These are phyloP conservation scores for Cheumatopsyche charites DNA, from an alignment of 1,140 invertebrate species.

Conservation along the genomic window DNA sequence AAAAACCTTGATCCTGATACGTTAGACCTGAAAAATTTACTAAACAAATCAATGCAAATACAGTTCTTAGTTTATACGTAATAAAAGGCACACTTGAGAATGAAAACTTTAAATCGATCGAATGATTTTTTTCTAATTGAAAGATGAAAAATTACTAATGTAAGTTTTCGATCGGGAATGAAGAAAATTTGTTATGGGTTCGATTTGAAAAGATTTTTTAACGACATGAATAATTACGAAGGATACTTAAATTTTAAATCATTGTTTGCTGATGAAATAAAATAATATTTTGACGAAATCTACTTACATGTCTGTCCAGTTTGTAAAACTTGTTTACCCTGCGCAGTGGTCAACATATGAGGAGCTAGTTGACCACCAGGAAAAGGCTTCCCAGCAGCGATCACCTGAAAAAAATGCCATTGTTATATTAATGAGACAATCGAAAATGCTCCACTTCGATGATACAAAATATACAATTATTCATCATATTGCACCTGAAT, in stretches of 20 bases:
- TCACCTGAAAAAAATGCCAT: conserved; percentile 64
- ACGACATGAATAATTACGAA: background rate
- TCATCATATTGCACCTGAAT: conserved; percentile 66
- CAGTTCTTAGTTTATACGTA: conserved; percentile 50
- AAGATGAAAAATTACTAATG: too few relatives aligned
- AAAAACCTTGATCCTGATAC: conserved; percentile 62
- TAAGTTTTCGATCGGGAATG: too few relatives aligned
- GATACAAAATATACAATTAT: conserved; percentile 2
- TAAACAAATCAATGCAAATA: conserved; percentile 60
- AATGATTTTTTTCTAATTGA: too few relatives aligned
- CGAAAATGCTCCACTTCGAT: too few relatives aligned
- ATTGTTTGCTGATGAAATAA: background rate
- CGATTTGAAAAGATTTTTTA: too few relatives aligned
- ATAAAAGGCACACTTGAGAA: background rate
- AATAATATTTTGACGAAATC: background rate
- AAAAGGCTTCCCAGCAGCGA: conserved; percentile 80
- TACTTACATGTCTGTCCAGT: conserved; percentile 63
- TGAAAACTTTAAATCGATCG: too few relatives aligned
- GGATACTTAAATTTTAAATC: background rate
- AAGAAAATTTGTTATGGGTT: too few relatives aligned
- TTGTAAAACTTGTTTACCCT: conserved; percentile 70
- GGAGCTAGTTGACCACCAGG: conserved; percentile 77
- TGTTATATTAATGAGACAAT: too few relatives aligned
- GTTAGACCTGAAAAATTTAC: conserved; percentile 64
- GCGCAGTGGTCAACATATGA: conserved; percentile 78